Conservation (phyloP, 2,888 invertebrate genomes). For the Trachelus tabidus region DNA sequence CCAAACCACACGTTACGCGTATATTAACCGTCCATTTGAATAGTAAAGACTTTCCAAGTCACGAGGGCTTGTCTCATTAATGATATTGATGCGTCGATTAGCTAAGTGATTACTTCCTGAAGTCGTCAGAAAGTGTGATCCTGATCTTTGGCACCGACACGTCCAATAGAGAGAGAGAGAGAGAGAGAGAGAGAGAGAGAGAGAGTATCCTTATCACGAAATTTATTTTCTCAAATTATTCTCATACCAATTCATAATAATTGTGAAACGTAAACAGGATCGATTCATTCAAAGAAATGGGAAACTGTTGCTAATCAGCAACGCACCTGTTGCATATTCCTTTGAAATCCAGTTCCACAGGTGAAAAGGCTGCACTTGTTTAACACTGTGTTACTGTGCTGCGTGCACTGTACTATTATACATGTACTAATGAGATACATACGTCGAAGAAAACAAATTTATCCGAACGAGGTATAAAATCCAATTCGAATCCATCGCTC, state of each 20-base stretch:
- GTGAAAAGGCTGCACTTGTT: background rate
- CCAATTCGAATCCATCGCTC: conserved; percentile 17
- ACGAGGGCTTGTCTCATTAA: background rate
- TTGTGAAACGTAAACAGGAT: too few relatives aligned
- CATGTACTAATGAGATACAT: background rate
- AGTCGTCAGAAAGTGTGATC: background rate
- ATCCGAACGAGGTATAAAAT: background rate
- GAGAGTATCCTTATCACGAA: background rate
- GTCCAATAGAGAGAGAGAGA: too few relatives aligned
- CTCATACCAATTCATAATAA: background rate
- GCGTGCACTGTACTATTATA: background rate
- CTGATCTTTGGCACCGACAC: background rate
- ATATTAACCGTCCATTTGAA: background rate
- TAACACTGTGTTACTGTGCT: background rate
- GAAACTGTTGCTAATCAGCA: background rate
- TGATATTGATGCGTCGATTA: background rate
- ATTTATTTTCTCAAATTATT: background rate
- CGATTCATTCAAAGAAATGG: background rate
- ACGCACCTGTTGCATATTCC: background rate
- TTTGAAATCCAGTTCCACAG: background rate
- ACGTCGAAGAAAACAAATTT: background rate
- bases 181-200: too few relatives aligned
- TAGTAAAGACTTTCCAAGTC: background rate
- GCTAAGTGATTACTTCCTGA: background rate
- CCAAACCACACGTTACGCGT: background rate